Conservation (phyloP, 2,797 vertebrate species). For the Apogon hyalosoma region DNA sequence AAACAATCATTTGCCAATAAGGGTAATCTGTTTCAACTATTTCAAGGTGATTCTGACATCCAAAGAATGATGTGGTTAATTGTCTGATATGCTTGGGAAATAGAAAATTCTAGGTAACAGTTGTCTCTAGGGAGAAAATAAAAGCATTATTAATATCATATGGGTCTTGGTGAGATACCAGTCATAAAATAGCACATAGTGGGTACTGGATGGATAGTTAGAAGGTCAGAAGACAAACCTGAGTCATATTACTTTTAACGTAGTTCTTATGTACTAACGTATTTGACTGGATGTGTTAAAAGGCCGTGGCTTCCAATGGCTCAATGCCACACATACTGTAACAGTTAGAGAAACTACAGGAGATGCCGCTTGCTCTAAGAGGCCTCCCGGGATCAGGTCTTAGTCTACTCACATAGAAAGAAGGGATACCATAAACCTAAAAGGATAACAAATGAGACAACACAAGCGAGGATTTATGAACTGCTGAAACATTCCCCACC, state of each 20-base stretch:
- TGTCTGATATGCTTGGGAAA: slow-evolving; percentile 11
- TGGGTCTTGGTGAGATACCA: slow-evolving; percentile 33
- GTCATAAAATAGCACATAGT: slow-evolving; percentile 34
- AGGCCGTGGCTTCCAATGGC: slow-evolving; percentile 50
- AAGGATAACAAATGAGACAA: slow-evolving; percentile 76
- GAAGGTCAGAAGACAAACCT: slow-evolving; percentile 50
- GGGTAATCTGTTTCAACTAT: not conserved
- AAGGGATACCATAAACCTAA: slow-evolving; percentile 60
- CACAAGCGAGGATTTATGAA: slow-evolving; percentile 76
- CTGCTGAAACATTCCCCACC: slow-evolving; percentile 69
- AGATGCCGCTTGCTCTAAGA: slow-evolving; percentile 56
- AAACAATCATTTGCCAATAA: slow-evolving; percentile 43
- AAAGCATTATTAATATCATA: slow-evolving; percentile 40
- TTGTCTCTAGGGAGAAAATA: slow-evolving; percentile 12
- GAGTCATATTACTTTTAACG: slow-evolving; percentile 38
- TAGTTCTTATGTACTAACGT: slow-evolving; percentile 19
- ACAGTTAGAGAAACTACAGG: slow-evolving; percentile 53
- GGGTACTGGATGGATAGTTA: slow-evolving; percentile 40
- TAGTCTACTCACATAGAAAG: slow-evolving; percentile 61
- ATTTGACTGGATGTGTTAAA: slow-evolving; percentile 46
- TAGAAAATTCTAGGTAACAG: slow-evolving; percentile 27
- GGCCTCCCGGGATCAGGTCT: slow-evolving; percentile 56
- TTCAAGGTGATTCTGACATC: slow-evolving; percentile 41
- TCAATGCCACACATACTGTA: slow-evolving; percentile 67
- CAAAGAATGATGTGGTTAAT: slow-evolving; percentile 27